These are phyloP conservation scores for Acheta domesticus DNA, from an alignment of 2,888 invertebrate genomes.

Conservation along the genomic window DNA sequence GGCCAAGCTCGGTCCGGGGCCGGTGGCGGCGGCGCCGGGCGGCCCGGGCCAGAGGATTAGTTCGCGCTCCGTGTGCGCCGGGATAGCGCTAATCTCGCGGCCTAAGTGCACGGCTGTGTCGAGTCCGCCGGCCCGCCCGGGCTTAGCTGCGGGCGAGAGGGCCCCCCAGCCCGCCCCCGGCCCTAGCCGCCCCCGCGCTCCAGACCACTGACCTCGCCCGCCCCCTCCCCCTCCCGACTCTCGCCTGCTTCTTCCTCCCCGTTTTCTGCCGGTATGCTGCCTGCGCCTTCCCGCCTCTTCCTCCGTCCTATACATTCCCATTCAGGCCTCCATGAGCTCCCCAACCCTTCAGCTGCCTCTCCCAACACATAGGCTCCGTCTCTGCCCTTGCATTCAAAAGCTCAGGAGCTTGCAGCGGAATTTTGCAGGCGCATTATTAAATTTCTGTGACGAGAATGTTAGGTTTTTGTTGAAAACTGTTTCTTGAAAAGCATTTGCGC, in stretches of 20 bases:
- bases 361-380: too few relatives aligned
- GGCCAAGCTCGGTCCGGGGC: background rate
- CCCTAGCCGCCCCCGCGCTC: background rate
- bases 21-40: background rate
- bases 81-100: constrained; percentile 9
- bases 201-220: background rate
- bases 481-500: too few relatives aligned
- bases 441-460: too few relatives aligned
- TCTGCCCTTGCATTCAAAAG: too few relatives aligned
- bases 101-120: constrained; percentile 9
- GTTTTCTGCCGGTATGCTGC: background rate
- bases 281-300: too few relatives aligned
- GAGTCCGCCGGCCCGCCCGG: background rate
- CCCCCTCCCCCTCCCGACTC: background rate
- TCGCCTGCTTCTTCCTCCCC: constrained; percentile 5
- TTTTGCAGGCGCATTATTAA: too few relatives aligned
- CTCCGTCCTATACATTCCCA: too few relatives aligned
- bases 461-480: too few relatives aligned
- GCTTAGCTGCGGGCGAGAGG: constrained; percentile 9
- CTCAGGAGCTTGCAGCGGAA: too few relatives aligned
- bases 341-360: too few relatives aligned
- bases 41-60: constrained; percentile 1
- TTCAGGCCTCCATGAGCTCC: too few relatives aligned
- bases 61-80: background rate
- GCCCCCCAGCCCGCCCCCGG: background rate